A percentile compares a stretch with the other conserved stretches of the same genome.
phyloP scores from a whole-genome alignment of 2,113 vertebrate species.

The Anguilla rostrata region DNA sequence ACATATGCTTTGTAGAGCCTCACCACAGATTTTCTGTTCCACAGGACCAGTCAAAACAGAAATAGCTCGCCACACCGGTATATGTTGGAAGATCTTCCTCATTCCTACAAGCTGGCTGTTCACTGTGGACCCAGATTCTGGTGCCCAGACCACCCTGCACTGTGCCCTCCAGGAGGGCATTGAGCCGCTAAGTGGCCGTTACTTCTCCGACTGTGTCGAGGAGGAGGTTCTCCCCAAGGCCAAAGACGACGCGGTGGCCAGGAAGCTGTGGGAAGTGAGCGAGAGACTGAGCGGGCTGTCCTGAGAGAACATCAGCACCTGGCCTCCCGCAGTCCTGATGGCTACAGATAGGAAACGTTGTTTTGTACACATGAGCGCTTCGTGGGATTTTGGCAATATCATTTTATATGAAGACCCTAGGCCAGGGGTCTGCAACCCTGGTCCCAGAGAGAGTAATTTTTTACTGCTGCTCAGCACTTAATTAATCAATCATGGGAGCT shows the following conservation, averaged over 20 bases:
- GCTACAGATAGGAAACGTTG: neutral
- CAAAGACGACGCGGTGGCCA: constrained; percentile 51
- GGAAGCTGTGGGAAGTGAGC: constrained; percentile 64
- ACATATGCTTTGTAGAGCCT: no score
- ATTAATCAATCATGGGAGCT: neutral
- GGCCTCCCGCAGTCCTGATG: neutral
- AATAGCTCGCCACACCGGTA: constrained; percentile 49
- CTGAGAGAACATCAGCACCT: constrained; percentile 14
- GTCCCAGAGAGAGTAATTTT: neutral
- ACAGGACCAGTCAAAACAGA: constrained; percentile 56
- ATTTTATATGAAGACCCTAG: neutral
- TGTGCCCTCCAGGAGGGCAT: constrained; percentile 67
- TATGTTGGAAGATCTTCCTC: constrained; percentile 55
- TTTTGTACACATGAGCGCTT: neutral
- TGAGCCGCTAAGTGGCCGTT: constrained; percentile 53
- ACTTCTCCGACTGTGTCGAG: constrained; percentile 55
- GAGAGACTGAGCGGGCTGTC: constrained; percentile 54
- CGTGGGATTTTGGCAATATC: neutral
- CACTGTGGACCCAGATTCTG: constrained; percentile 58
- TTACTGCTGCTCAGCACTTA: neutral
- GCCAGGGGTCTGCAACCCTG: neutral
- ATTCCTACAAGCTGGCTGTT: constrained; percentile 62
- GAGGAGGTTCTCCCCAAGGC: constrained; percentile 44
- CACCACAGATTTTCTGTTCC: constrained; percentile 3
- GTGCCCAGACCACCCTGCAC: constrained; percentile 70